Evolutionary conservation across 2,113 vertebrate genomes (phyloP).

Genomic region (Xiphophorus couchianus): DNA sequence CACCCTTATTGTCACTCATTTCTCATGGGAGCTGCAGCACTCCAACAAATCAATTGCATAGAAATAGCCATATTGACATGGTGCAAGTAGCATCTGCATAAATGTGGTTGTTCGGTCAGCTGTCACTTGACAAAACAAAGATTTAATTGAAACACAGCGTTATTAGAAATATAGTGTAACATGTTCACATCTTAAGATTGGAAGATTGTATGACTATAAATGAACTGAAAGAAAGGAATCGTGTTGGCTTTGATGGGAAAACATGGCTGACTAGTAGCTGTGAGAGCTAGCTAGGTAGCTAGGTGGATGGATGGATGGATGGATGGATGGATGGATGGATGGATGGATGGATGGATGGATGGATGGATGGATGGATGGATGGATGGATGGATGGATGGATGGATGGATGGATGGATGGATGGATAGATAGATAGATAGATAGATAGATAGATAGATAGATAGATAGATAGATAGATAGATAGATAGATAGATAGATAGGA

Average conservation of each 20-base stretch:
- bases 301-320: no score
- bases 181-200: background rate
- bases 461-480: no score
- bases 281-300: background rate
- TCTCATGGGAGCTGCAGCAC: constrained; percentile 33
- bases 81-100: constrained; percentile 75
- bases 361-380: background rate
- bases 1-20: constrained; percentile 38
- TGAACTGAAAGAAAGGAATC: background rate
- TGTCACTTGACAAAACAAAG: background rate
- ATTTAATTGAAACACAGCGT: background rate
- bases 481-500: no score
- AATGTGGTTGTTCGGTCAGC: constrained; percentile 45
- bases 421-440: background rate
- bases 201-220: background rate
- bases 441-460: background rate
- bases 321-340: no score
- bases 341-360: no score
- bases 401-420: background rate
- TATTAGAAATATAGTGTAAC: background rate
- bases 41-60: constrained; percentile 67
- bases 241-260: no score
- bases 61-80: constrained; percentile 79
- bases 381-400: background rate
- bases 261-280: no score